Evolutionary conservation across 1,140 invertebrate species (phyloP).

Genomic region (Plodia interpunctella): DNA sequence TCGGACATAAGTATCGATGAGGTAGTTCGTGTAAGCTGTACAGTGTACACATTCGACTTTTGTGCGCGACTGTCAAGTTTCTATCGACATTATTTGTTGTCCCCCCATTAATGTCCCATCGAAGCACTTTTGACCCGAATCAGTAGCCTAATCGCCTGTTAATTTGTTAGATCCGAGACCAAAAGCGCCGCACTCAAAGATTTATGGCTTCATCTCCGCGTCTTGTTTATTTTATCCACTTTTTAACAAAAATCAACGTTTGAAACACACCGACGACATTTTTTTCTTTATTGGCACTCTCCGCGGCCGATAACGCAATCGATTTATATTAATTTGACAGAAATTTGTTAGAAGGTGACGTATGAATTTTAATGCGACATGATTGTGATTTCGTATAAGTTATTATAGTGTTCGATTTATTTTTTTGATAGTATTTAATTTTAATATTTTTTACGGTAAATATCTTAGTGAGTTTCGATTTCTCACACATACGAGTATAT

Average conservation of each 20-base stretch:
- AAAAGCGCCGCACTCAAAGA: conserved; percentile 59
- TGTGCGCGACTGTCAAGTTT: too few relatives aligned
- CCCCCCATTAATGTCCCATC: conserved; percentile 55
- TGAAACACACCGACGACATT: conserved; percentile 15
- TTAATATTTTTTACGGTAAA: too few relatives aligned
- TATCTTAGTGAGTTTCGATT: too few relatives aligned
- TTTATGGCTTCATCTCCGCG: conserved; percentile 69
- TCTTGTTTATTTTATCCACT: conserved; percentile 36
- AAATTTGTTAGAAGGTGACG: neutral
- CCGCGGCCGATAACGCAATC: neutral
- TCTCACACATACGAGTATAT: too few relatives aligned
- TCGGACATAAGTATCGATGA: too few relatives aligned
- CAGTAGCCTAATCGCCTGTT: conserved; percentile 72
- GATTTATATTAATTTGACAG: neutral
- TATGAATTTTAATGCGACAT: conserved; percentile 5
- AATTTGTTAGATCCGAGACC: conserved; percentile 66
- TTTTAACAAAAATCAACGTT: conserved; percentile 44
- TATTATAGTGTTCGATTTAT: neutral
- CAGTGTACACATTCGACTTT: too few relatives aligned
- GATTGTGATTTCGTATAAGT: neutral
- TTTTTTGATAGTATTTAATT: too few relatives aligned
- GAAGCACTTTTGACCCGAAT: conserved; percentile 54
- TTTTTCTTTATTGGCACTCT: conserved; percentile 7
- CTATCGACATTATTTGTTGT: neutral
- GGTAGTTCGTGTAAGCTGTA: too few relatives aligned